These are phyloP conservation scores for Cylindroiulus punctatus DNA, from an alignment of 2,888 invertebrate genomes.

Conservation along the genomic window DNA sequence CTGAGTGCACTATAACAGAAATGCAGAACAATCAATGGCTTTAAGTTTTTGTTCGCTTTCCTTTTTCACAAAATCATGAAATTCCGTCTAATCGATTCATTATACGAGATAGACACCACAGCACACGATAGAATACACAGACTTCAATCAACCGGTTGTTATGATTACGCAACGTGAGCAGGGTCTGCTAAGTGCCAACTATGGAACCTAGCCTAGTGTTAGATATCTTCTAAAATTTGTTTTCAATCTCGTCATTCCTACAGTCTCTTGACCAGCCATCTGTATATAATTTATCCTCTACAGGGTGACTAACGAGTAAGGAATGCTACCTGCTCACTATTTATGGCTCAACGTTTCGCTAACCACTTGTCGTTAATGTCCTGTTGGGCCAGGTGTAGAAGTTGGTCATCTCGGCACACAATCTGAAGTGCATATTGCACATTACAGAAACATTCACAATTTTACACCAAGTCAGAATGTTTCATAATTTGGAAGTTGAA, in stretches of 20 bases:
- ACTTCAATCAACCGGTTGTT: too few relatives aligned
- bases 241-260: not conserved
- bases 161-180: not conserved
- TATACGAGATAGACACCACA: not conserved
- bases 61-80: not conserved
- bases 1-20: too few relatives aligned
- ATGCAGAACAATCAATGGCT: too few relatives aligned
- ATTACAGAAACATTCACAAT: not conserved
- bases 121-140: not conserved
- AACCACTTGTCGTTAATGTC: not conserved
- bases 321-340: not conserved
- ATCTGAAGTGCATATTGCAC: not conserved
- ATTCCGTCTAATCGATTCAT: not conserved
- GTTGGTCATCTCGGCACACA: not conserved
- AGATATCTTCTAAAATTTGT: not conserved
- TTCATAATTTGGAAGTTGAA: too few relatives aligned
- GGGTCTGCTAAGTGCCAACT: not conserved
- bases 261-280: not conserved
- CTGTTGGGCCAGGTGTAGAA: not conserved
- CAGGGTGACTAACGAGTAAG: not conserved
- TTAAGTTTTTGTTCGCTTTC: too few relatives aligned
- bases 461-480: not conserved
- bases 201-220: not conserved
- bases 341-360: not conserved
- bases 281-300: not conserved